Conservation (phyloP, 2,113 vertebrate genomes). For the Sebastes schlegelii region DNA sequence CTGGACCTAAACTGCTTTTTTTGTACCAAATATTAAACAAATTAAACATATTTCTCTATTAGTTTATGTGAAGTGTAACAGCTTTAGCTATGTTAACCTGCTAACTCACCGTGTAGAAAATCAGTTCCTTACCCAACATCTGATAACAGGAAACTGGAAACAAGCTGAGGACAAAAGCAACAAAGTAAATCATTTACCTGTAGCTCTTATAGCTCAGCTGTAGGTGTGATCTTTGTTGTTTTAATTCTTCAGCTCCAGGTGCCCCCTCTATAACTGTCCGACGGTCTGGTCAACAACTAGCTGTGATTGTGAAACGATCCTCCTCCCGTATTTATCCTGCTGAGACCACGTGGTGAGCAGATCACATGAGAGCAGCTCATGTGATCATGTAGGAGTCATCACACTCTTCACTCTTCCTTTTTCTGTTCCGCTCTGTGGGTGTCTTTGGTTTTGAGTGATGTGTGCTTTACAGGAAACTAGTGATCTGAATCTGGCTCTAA, state of each 20-base stretch:
- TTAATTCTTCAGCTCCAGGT: slow-evolving; percentile 1
- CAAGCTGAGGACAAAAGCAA: not conserved
- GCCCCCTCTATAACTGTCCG: not conserved
- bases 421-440: not conserved
- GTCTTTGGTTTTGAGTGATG: not conserved
- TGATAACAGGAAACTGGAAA: not conserved
- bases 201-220: not conserved
- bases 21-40: not conserved
- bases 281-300: not conserved
- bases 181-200: slow-evolving; percentile 28
- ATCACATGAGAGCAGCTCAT: slow-evolving; percentile 69
- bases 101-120: slow-evolving; percentile 2
- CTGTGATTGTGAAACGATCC: not conserved
- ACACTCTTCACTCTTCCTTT: not conserved
- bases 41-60: not conserved
- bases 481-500: not conserved
- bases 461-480: not conserved
- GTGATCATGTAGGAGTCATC: slow-evolving; percentile 41
- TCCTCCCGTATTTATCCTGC: not conserved
- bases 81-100: not conserved
- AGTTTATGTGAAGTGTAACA: not conserved
- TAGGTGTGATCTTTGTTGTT: not conserved
- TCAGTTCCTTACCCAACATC: not conserved
- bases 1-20: not conserved
- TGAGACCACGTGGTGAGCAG: slow-evolving; percentile 69